Evolutionary conservation across 2,113 vertebrate species (phyloP).

Genomic region (Larimichthys crocea): DNA sequence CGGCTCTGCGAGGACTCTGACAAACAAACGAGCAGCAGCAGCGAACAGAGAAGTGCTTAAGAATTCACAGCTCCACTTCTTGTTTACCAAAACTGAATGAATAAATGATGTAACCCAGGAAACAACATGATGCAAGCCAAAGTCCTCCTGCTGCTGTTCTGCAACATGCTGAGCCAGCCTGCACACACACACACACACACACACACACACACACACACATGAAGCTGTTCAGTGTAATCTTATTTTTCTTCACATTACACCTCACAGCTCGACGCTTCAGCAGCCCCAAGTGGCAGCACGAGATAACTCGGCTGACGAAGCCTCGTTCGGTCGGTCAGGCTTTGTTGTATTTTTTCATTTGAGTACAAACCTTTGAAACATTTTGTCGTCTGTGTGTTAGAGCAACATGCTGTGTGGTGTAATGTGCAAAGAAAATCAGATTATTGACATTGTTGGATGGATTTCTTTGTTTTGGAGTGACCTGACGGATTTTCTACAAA

Average conservation of each 20-base stretch:
- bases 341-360: neutral
- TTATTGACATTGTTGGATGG: neutral
- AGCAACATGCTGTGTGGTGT: neutral
- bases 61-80: conserved; percentile 29
- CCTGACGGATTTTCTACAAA: neutral
- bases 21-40: conserved; percentile 2
- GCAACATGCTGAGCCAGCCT: conserved; percentile 47
- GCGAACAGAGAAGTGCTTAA: neutral
- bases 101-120: conserved; percentile 58
- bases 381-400: neutral
- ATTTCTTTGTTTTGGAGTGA: neutral
- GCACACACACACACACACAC: neutral
- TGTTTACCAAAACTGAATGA: conserved; percentile 46
- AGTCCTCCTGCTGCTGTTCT: conserved; percentile 20
- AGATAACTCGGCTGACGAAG: neutral
- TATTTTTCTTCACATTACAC: conserved; percentile 14
- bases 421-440: no score
- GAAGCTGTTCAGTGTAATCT: conserved; percentile 1
- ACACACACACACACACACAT: neutral
- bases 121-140: conserved; percentile 44
- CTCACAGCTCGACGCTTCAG: neutral
- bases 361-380: neutral
- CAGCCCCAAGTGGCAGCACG: neutral
- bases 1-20: neutral
- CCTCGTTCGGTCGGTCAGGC: no score